Evolutionary conservation across 2,797 vertebrate genomes (phyloP), one percentile per base, ranked within the genome.

Genomic region (Alectoris magna): DNA sequence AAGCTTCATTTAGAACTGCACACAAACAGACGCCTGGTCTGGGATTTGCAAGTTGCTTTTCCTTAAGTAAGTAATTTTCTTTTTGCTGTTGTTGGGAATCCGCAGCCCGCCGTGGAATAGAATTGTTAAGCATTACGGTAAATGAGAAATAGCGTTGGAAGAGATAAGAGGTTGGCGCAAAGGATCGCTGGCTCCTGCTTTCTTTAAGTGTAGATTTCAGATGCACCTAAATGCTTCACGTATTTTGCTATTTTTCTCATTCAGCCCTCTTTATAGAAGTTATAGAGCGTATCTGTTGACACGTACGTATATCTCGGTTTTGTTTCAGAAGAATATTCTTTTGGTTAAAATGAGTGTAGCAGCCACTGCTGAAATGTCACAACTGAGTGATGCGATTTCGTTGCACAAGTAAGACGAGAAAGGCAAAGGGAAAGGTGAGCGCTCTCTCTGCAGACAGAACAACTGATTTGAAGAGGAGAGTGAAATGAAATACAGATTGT

Each of bases 301-400:
- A 82, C 82, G 83, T 67, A 95, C 96, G 91, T 93, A 76, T n/a
- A 84, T 84, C 58, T 75, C 64, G 39, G 66, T 62, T 88, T 95
- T 84, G 64, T 87, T 96, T 95, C 85, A 91, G 82, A 94, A 90
- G 79, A 92, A 91, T 89, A 79, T 88, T 78, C 83, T 86, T 93
- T 88, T 7, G 4, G 77, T 91, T 95, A 92, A 92, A 81, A 93
- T 43, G 34, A 70, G 78, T 7, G 12, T 75, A 72, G 59, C 53
- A 81, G 59, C 80, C 93, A 63, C 82, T 92, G 89, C 70, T 74
- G 93, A 96, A 96, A 94, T 95, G 87, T 96, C 91, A 94, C 72
- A 72, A 51, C 2, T 67, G 91, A 91, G 51, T 81, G 93, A 95
- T 44, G 79, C 46, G 64, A 94, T 88, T 97, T 81, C 78, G 39